These are phyloP conservation scores for Lycaena phlaeas DNA, from an alignment of 2,888 invertebrate species.

Conservation along the genomic window DNA sequence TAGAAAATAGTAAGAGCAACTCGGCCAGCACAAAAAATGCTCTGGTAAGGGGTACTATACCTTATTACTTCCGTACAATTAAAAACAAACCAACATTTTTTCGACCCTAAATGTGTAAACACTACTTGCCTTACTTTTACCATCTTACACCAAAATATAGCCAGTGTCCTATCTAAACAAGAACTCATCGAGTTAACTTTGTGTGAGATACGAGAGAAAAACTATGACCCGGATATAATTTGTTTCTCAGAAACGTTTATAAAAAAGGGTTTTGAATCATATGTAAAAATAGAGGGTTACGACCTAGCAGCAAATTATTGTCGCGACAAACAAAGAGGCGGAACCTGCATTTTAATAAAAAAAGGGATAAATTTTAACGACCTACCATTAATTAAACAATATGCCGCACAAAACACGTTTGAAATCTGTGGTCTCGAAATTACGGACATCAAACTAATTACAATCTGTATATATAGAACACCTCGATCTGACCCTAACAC, in stretches of 20 bases:
- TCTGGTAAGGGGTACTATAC: background rate
- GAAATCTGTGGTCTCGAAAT: conserved; percentile 6
- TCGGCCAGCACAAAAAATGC: background rate
- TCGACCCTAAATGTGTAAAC: background rate
- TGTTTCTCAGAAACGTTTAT: conserved; percentile 15
- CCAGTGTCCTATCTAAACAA: conserved; percentile 8
- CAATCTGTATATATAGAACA: conserved; percentile 7
- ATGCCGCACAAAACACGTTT: background rate
- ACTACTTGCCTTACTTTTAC: background rate
- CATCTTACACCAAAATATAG: conserved; percentile 16
- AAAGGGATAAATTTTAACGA: background rate
- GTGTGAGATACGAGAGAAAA: conserved; percentile 5
- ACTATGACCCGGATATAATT: conserved; percentile 8
- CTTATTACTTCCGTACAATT: background rate
- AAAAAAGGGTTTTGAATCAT: background rate
- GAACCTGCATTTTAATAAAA: conserved; percentile 7
- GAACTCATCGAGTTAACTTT: conserved; percentile 12
- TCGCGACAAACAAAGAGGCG: conserved; percentile 3
- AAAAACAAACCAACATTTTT: background rate
- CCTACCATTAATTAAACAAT: background rate
- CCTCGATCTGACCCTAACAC: background rate
- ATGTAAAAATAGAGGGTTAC: conserved; percentile 5
- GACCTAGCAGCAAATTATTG: background rate
- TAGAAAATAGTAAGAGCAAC: background rate
- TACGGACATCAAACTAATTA: background rate